A percentile compares a stretch with the other conserved stretches of the same genome.
Conservation (phyloP, 2,888 invertebrate species). For the Scelioninae gen. 2 region DNA sequence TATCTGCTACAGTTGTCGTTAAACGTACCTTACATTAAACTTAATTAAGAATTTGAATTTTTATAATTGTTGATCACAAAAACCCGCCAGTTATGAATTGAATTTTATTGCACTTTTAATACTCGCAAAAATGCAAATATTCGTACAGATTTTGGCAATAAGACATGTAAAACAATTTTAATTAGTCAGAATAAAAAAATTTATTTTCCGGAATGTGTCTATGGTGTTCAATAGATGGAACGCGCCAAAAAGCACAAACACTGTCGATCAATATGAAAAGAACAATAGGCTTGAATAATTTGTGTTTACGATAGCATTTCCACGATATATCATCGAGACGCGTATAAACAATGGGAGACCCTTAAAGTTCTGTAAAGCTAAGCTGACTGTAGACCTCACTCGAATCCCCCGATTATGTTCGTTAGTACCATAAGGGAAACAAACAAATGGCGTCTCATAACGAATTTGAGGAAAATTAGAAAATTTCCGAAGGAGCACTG, state of each 20-base stretch:
- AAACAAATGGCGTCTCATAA: not conserved
- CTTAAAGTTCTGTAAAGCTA: constrained; percentile 5
- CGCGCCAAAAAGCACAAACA: too few relatives aligned
- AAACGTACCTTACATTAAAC: constrained; percentile 27
- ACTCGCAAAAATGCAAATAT: too few relatives aligned
- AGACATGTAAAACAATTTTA: too few relatives aligned
- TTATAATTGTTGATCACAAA: too few relatives aligned
- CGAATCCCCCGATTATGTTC: constrained; percentile 5
- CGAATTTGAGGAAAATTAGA: not conserved
- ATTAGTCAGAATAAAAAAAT: too few relatives aligned
- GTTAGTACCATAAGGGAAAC: not conserved
- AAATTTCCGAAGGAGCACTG: not conserved
- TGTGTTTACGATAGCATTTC: constrained; percentile 1
- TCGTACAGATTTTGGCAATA: too few relatives aligned
- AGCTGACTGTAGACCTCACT: not conserved
- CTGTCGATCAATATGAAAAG: too few relatives aligned
- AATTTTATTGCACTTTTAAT: too few relatives aligned
- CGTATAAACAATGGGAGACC: constrained; percentile 2
- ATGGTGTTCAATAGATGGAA: too few relatives aligned
- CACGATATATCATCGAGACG: not conserved
- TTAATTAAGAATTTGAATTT: constrained; percentile 18
- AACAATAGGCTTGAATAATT: constrained; percentile 2
- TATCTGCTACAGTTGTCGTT: constrained; percentile 10
- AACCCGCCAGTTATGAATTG: too few relatives aligned
- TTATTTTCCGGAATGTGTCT: too few relatives aligned